Percentiles rank a stretch among this genome's conserved stretches.
phyloP scores from a whole-genome alignment of 1,140 invertebrate species.

The Neodiprion pinetum region DNA sequence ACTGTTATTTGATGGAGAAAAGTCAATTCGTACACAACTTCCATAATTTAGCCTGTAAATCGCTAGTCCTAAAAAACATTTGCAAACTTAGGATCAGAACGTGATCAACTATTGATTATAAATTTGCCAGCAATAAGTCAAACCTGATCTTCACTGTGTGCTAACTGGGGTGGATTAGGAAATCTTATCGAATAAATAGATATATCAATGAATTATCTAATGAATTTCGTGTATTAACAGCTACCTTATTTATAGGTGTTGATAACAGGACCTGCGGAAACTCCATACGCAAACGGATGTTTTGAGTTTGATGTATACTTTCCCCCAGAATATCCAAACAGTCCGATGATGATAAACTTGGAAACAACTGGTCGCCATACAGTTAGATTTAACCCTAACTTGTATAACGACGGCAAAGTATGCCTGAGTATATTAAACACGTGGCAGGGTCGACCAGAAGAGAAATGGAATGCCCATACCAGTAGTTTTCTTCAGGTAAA shows the following conservation, averaged over 20 bases:
- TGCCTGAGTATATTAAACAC: constrained; percentile 96
- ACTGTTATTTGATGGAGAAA: too few species aligned
- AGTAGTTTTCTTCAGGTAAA: constrained; percentile 92
- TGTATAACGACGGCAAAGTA: constrained; percentile 97
- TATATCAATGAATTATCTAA: too few species aligned
- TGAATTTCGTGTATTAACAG: constrained; percentile 7
- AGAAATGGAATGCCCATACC: constrained; percentile 97
- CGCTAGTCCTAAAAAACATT: too few species aligned
- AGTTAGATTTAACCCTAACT: constrained; percentile 96
- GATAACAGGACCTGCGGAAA: constrained; percentile 90
- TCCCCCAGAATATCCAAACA: constrained; percentile 84
- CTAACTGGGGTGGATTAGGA: too few species aligned
- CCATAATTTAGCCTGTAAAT: too few species aligned
- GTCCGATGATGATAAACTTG: constrained; percentile 87
- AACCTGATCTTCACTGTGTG: too few species aligned
- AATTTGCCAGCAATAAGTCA: too few species aligned
- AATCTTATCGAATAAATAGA: too few species aligned
- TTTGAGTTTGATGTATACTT: constrained; percentile 94
- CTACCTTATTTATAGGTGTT: constrained; percentile 70
- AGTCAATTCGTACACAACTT: too few species aligned
- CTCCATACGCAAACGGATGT: constrained; percentile 89
- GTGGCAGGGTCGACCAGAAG: constrained; percentile 98
- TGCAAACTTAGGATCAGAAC: too few species aligned
- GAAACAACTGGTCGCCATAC: constrained; percentile 94
- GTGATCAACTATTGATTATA: too few species aligned